Percentiles rank a stretch among this genome's conserved stretches.
phyloP scores from a whole-genome alignment of 2,113 vertebrate genomes.

The Nymphicus hollandicus region DNA sequence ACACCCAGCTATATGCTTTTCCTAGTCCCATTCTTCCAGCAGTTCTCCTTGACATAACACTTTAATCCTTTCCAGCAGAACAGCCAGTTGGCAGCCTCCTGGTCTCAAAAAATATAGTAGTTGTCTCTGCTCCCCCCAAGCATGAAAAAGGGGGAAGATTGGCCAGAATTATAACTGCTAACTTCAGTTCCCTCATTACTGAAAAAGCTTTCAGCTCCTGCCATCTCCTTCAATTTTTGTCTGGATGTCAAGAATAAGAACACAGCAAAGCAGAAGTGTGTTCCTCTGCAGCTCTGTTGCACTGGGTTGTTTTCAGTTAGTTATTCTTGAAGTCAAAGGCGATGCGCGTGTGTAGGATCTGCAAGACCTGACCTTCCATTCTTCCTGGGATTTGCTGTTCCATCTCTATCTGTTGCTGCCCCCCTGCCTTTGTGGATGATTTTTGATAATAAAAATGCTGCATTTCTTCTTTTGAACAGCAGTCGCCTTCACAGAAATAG shows the following conservation, averaged over 20 bases:
- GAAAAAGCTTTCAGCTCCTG: constrained; percentile 46
- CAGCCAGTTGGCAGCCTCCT: constrained; percentile 39
- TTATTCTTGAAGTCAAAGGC: neutral
- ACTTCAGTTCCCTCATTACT: constrained; percentile 48
- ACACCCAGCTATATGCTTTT: constrained; percentile 2
- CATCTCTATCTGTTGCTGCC: neutral
- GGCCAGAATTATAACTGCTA: constrained; percentile 34
- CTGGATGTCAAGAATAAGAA: neutral
- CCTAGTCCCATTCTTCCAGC: neutral
- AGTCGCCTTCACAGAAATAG: neutral
- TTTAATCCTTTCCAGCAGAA: constrained; percentile 50
- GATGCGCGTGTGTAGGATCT: neutral
- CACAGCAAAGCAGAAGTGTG: neutral
- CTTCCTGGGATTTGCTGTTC: neutral
- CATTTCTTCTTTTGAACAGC: neutral
- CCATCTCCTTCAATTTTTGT: constrained; percentile 35
- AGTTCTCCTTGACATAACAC: constrained; percentile 4
- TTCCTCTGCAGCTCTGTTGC: neutral
- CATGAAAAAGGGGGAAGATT: constrained; percentile 23
- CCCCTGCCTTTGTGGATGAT: neutral
- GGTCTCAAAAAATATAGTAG: constrained; percentile 42
- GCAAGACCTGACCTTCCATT: neutral
- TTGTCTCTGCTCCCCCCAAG: constrained; percentile 1
- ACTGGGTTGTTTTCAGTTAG: neutral
- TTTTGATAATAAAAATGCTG: neutral